Evolutionary conservation across 2,888 invertebrate genomes (phyloP).

Genomic region (Erebia epiphron): DNA sequence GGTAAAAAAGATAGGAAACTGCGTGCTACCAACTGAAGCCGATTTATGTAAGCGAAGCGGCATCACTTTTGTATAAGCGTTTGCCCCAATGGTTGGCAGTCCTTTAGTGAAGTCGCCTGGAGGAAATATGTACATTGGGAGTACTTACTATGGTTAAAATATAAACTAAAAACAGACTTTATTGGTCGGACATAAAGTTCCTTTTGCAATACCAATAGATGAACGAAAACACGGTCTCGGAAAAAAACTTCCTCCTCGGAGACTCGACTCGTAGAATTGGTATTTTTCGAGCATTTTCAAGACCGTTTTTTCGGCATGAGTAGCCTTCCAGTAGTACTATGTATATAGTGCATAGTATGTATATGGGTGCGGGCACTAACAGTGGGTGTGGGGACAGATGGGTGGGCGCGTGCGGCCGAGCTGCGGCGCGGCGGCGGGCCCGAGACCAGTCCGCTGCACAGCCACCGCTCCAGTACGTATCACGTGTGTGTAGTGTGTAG

Average conservation of each 20-base stretch:
- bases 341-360: not conserved
- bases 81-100: not conserved
- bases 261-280: too few relatives aligned
- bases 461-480: constrained; percentile 93
- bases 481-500: constrained; percentile 4
- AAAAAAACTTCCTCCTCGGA: too few relatives aligned
- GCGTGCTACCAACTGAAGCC: not conserved
- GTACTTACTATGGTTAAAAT: too few relatives aligned
- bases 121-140: too few relatives aligned
- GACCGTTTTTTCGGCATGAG: too few relatives aligned
- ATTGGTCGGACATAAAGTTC: too few relatives aligned
- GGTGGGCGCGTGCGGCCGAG: constrained; percentile 77
- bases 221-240: too few relatives aligned
- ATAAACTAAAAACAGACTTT: too few relatives aligned
- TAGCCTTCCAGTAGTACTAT: too few relatives aligned
- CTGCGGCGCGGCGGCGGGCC: constrained; percentile 86
- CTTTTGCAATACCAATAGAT: too few relatives aligned
- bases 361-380: constrained; percentile 31
- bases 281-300: too few relatives aligned
- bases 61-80: not conserved
- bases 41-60: not conserved
- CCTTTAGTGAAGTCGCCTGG: not conserved
- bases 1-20: not conserved
- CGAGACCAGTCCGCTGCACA: constrained; percentile 93
- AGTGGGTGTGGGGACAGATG: constrained; percentile 64